These are phyloP conservation scores for Drosophila eohydei DNA, from an alignment of 2,888 invertebrate species.

Conservation along the genomic window DNA sequence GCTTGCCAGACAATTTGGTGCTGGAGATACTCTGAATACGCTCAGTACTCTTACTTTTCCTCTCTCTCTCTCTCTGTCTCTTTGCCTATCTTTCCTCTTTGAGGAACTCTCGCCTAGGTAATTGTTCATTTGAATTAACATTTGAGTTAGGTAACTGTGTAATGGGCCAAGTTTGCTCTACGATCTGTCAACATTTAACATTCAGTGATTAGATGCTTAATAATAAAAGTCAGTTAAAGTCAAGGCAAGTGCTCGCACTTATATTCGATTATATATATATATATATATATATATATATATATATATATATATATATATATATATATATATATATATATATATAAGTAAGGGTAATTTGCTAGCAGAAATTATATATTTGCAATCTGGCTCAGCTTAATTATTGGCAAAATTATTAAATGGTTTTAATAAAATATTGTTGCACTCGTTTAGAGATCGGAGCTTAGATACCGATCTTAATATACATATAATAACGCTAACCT, in stretches of 20 bases:
- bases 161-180: conserved; percentile 3
- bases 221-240: no score
- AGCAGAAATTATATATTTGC: neutral
- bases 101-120: conserved; percentile 6
- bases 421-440: neutral
- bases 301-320: no score
- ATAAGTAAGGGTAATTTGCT: neutral
- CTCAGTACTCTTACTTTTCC: neutral
- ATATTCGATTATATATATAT: neutral
- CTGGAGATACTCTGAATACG: conserved; percentile 29
- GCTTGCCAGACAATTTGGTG: conserved; percentile 78
- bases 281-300: no score
- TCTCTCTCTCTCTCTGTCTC: neutral
- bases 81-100: neutral
- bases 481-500: no score
- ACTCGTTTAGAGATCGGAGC: neutral
- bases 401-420: neutral
- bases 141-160: conserved; percentile 17
- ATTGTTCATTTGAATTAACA: conserved; percentile 13
- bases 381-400: neutral
- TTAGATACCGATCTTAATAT: no score
- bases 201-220: neutral
- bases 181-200: conserved; percentile 8
- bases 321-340: neutral
- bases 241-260: neutral